Base-by-base conservation (phyloP, 2,888 invertebrate species). In the Nomada fucata region DNA sequence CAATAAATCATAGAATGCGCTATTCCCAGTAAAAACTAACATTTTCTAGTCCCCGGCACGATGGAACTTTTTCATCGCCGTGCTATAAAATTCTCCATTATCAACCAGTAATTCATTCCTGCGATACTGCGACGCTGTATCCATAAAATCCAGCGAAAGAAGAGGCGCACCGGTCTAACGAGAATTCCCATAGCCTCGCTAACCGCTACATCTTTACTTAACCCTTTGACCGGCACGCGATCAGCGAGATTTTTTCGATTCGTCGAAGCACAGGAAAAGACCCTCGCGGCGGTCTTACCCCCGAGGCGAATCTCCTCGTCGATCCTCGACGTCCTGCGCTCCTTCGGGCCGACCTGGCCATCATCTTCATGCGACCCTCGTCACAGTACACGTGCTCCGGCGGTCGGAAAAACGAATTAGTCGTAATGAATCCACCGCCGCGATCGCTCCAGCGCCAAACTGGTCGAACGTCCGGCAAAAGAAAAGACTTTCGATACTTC, bases 141-240 rank as follows among this genome's bases (percentile, higher is more conserved):
- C 20, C n/a, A 55, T 55, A 55, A 55, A 55, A 20, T 20, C 44
- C 44, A 53, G 55, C 20, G 20, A 63, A 63, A 55, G 69, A 82
- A 85, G 79, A 79, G 78, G 79, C 71, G 76, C 71, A 76, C 50
- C 65, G 69, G 52, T 65, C 60, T 63, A 78, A 79, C 77, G 70
- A 70, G 67, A 75, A 78, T 83, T 87, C 82, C 73, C 84, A 78
- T 68, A 76, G 79, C 70, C 85, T 81, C 47, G 81, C 72, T 70
- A 63, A 64, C 63, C 55, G 73, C 64, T 77, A 83, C 79, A 79
- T 88, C 86, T 88, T 83, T 82, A 84, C 86, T 87, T 88, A 88
- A 88, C 88, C 88, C 84, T 71, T 88, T 88, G 88, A 86, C 88
- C 88, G 69, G n/a, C 53, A 1, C 18, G 61, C 86, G 71, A 82